A percentile compares a stretch with the other conserved stretches of the same genome.
These are phyloP conservation scores for Polymixis lichenea DNA, from an alignment of 2,888 invertebrate genomes.

Conservation along the genomic window DNA sequence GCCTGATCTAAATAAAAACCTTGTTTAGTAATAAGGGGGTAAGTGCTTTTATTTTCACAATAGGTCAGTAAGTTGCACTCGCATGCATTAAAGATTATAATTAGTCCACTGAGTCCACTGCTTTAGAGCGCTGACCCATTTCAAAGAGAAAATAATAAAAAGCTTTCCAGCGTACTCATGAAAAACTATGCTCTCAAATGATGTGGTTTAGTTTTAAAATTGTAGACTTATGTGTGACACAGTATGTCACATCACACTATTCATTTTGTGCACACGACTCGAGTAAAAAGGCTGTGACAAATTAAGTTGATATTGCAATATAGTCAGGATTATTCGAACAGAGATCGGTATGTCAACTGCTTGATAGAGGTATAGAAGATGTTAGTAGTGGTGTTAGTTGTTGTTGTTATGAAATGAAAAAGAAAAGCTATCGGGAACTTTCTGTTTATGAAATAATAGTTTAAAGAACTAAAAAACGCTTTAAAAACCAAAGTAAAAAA, in stretches of 20 bases:
- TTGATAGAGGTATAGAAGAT: neutral
- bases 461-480: too few relatives aligned
- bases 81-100: neutral
- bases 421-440: too few relatives aligned
- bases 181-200: slow-evolving; percentile 22
- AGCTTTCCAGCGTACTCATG: neutral
- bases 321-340: neutral
- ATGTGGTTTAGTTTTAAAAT: slow-evolving; percentile 19
- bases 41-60: neutral
- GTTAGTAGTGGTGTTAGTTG: too few relatives aligned
- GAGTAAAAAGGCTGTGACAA: slow-evolving; percentile 30
- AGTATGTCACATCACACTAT: slow-evolving; percentile 27
- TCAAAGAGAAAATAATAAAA: slow-evolving; percentile 4
- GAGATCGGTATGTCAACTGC: too few relatives aligned
- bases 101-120: neutral
- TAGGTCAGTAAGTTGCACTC: neutral
- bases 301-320: slow-evolving; percentile 21
- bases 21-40: too few relatives aligned
- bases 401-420: too few relatives aligned
- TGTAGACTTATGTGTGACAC: slow-evolving; percentile 14
- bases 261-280: slow-evolving; percentile 34
- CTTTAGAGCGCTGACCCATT: slow-evolving; percentile 12
- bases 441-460: too few relatives aligned
- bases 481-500: too few relatives aligned
- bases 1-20: too few relatives aligned